Conservation (phyloP, 92 coral and sea anemone species). For the Paramuricea clavata region DNA sequence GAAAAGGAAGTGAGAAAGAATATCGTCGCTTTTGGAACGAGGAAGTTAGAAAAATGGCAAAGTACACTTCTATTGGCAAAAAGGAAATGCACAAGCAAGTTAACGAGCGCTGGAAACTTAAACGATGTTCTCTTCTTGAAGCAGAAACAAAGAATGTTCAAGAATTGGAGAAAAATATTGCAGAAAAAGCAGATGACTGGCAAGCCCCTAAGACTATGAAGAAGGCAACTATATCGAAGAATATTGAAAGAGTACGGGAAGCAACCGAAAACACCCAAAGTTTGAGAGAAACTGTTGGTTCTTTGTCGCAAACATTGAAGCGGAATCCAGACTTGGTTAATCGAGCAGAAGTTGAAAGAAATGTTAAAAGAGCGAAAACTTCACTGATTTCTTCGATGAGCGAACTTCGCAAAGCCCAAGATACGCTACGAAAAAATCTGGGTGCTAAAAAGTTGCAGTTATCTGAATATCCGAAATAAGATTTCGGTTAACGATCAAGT, state of each 20-base stretch:
- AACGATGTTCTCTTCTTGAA: neutral
- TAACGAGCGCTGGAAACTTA: neutral
- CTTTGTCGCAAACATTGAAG: neutral
- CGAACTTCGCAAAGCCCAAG: constrained; percentile 9
- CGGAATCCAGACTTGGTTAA: neutral
- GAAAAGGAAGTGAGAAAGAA: neutral
- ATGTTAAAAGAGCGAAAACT: neutral
- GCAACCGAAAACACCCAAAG: neutral
- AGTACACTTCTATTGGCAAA: neutral
- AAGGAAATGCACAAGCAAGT: neutral
- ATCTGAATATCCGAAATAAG: constrained; percentile 28
- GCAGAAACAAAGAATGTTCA: neutral
- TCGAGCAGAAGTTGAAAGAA: neutral
- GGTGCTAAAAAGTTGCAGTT: neutral
- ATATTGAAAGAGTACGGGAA: neutral
- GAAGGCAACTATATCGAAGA: neutral
- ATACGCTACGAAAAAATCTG: neutral
- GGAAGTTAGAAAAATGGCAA: neutral
- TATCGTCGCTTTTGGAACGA: neutral
- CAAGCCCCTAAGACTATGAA: neutral
- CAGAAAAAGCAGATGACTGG: neutral
- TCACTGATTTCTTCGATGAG: neutral
- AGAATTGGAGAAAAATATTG: neutral
- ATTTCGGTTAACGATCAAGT: too few species aligned
- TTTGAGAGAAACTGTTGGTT: neutral